These are phyloP conservation scores for Drosophila flavopinicola DNA, from an alignment of 2,888 invertebrate genomes.

Conservation along the genomic window DNA sequence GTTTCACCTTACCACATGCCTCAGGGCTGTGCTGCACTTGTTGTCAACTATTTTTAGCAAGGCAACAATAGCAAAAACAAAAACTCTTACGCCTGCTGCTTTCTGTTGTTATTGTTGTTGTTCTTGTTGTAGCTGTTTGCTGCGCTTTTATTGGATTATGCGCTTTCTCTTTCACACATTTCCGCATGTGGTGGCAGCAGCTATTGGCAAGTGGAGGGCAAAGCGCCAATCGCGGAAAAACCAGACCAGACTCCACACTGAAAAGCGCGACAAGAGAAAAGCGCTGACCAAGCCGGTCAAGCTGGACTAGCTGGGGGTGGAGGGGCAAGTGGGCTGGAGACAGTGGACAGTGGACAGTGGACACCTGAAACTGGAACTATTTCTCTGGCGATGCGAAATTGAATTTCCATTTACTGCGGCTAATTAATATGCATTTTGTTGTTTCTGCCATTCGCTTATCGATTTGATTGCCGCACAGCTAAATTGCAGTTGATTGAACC, in stretches of 20 bases:
- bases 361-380: constrained; percentile 49
- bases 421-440: constrained; percentile 68
- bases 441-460: constrained; percentile 45
- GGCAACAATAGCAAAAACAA: constrained; percentile 17
- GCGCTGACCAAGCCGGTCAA: constrained; percentile 61
- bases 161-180: constrained; percentile 78
- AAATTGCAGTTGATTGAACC: constrained; percentile 73
- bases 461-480: constrained; percentile 62
- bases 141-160: constrained; percentile 70
- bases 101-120: constrained; percentile 6
- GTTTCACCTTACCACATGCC: constrained; percentile 58
- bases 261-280: constrained; percentile 62
- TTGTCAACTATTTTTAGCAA: constrained; percentile 45
- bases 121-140: constrained; percentile 20
- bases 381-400: constrained; percentile 24
- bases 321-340: background rate
- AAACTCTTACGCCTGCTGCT: constrained; percentile 29
- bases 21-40: constrained; percentile 67
- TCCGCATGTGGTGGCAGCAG: constrained; percentile 58
- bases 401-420: constrained; percentile 31
- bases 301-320: constrained; percentile 30
- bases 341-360: background rate
- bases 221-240: constrained; percentile 58
- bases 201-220: constrained; percentile 38
- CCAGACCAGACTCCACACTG: constrained; percentile 48